phyloP scores from a whole-genome alignment of 2,797 vertebrate genomes.

The Characodon lateralis region DNA sequence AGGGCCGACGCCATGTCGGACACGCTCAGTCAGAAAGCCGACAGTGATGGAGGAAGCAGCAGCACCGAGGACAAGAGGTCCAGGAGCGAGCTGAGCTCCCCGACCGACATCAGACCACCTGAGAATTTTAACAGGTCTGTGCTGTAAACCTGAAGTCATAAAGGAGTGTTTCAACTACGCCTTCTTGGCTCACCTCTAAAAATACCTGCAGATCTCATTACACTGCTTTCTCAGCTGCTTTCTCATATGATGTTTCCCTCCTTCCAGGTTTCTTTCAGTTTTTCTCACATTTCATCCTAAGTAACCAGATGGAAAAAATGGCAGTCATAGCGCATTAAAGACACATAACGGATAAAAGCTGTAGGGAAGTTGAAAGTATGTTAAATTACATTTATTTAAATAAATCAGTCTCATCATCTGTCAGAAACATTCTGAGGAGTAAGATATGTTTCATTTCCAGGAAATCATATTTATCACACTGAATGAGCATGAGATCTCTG shows the following conservation, averaged over 20 bases:
- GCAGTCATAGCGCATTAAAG: no score
- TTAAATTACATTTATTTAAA: no score
- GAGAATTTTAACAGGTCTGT: constrained; percentile 86
- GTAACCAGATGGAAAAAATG: not conserved
- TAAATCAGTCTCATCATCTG: no score
- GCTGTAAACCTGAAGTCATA: constrained; percentile 73
- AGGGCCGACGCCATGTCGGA: constrained; percentile 94
- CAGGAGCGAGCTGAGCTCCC: constrained; percentile 92
- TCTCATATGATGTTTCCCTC: constrained; percentile 25
- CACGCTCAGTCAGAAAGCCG: constrained; percentile 91
- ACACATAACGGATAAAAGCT: no score
- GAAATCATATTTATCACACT: no score
- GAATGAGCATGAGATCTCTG: no score
- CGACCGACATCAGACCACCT: constrained; percentile 88
- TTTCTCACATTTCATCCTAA: not conserved
- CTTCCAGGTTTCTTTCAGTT: constrained; percentile 5
- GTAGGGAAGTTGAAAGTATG: no score
- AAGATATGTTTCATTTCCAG: no score
- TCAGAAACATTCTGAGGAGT: no score
- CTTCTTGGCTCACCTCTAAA: constrained; percentile 51
- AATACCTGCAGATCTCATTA: constrained; percentile 31
- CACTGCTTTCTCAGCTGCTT: constrained; percentile 9
- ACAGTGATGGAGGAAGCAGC: constrained; percentile 94
- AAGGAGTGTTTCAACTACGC: not conserved
- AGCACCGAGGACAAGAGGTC: constrained; percentile 91